phyloP scores from a whole-genome alignment of 2,113 vertebrate genomes.

The Dasyprocta punctata region DNA sequence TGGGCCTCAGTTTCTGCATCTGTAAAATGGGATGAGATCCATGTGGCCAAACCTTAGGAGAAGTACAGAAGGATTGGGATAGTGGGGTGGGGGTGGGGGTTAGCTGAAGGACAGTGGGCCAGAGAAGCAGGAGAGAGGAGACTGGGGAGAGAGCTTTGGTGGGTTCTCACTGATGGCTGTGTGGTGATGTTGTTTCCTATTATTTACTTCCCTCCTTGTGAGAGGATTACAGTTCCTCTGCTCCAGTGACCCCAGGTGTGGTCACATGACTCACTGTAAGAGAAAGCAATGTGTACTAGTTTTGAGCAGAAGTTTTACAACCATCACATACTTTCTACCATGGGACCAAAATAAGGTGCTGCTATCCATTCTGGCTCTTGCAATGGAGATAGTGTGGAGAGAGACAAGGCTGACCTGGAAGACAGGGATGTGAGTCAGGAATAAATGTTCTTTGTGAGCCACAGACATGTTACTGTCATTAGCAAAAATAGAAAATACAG shows the following conservation, averaged over 20 bases:
- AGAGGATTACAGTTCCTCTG: not conserved
- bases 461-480: not conserved
- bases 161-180: not conserved
- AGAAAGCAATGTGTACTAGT: not conserved
- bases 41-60: not conserved
- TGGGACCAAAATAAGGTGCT: not conserved
- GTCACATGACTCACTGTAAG: not conserved
- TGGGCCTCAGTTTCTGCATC: not conserved
- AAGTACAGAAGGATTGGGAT: not conserved
- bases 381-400: not conserved
- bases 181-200: not conserved
- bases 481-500: not conserved
- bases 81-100: too few relatives aligned
- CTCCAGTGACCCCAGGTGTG: not conserved
- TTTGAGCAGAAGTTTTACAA: not conserved
- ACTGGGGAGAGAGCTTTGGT: not conserved
- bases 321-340: not conserved
- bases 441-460: not conserved
- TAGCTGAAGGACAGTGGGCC: not conserved
- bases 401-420: not conserved
- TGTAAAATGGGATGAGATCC: not conserved
- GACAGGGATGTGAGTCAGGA: not conserved
- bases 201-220: not conserved
- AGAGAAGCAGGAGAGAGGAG: not conserved
- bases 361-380: not conserved